These are phyloP conservation scores for Hypotaenidia okinawae DNA, from an alignment of 2,797 vertebrate genomes.

Conservation along the genomic window DNA sequence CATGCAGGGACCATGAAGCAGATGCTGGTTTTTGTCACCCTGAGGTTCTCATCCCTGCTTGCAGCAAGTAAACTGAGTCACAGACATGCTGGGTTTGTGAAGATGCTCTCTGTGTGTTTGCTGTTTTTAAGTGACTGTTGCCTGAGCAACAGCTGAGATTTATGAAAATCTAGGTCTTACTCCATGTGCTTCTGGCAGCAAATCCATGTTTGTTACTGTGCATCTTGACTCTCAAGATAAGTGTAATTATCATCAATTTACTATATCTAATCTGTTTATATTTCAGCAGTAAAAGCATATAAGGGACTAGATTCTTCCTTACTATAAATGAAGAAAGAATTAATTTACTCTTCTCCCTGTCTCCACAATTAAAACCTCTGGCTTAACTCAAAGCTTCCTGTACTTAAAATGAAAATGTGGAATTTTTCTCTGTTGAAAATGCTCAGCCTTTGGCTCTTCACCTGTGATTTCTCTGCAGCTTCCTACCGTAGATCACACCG, in stretches of 20 bases:
- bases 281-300: neutral
- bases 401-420: neutral
- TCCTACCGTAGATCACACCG: neutral
- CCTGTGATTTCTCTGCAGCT: neutral
- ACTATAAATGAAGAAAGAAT: neutral
- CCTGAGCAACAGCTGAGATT: constrained; percentile 36
- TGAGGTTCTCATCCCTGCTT: neutral
- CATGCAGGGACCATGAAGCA: neutral
- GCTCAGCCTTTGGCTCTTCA: neutral
- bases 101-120: neutral
- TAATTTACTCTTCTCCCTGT: neutral
- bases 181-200: constrained; percentile 25
- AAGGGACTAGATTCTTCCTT: neutral
- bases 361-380: neutral
- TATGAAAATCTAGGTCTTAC: constrained; percentile 46
- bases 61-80: constrained; percentile 48
- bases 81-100: neutral
- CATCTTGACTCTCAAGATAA: neutral
- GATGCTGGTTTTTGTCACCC: neutral
- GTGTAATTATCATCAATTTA: neutral
- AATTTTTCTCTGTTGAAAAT: neutral
- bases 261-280: neutral
- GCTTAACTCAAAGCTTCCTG: neutral
- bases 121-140: constrained; percentile 41
- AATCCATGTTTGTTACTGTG: neutral